phyloP scores from a whole-genome alignment of 2,113 vertebrate species.

The Amphiprion percula region DNA sequence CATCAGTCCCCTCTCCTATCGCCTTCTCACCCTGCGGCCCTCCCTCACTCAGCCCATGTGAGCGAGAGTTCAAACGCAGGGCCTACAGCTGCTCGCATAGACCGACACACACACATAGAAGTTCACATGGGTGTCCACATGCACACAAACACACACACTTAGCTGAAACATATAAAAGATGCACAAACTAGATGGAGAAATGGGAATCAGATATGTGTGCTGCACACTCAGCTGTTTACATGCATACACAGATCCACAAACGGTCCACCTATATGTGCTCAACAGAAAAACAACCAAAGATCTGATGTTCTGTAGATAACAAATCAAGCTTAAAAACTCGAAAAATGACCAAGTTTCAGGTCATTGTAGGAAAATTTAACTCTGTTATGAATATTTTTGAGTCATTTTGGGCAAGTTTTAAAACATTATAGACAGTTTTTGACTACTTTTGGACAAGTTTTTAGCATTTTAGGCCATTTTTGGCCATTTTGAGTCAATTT shows the following conservation, averaged over 20 bases:
- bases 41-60: constrained; percentile 81
- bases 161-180: background rate
- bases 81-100: constrained; percentile 71
- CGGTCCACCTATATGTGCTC: background rate
- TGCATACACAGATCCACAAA: background rate
- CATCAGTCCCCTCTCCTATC: constrained; percentile 73
- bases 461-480: too few species aligned
- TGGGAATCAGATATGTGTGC: background rate
- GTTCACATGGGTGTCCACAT: background rate
- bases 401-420: too few species aligned
- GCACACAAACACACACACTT: background rate
- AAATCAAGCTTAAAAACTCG: background rate
- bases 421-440: too few species aligned
- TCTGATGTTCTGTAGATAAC: too few species aligned
- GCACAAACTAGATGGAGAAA: background rate
- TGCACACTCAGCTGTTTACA: too few species aligned
- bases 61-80: constrained; percentile 79
- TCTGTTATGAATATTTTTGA: too few species aligned
- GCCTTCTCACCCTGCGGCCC: constrained; percentile 76
- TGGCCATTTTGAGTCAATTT: too few species aligned
- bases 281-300: too few species aligned
- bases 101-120: constrained; percentile 28
- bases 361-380: too few species aligned
- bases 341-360: background rate
- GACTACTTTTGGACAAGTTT: too few species aligned